Base-by-base conservation (phyloP, 2,113 vertebrate species). In the Brienomyrus longianalis region DNA sequence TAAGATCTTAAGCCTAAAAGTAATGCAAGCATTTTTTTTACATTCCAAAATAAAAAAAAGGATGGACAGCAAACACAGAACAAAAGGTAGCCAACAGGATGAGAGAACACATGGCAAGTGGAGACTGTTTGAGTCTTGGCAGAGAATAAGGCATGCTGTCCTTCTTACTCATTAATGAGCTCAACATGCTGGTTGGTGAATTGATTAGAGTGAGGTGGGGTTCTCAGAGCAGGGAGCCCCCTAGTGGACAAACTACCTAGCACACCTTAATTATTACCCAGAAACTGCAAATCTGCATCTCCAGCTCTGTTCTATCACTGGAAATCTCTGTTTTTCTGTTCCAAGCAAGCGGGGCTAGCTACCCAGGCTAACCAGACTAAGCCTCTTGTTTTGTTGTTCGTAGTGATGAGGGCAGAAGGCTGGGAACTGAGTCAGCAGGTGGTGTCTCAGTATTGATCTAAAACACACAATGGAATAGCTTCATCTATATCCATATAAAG, bases 171-270 rank as follows among this genome's bases (percentile, higher is more conserved):
- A 95, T 95, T 97, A 98, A 98, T 97, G 97, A 97, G 96, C 95
- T 92, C 91, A 92, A 94, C 95, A 95, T 95, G 94, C 93, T 95
- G 95, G 93, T 92, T 93, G 92, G 94, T 94, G 96, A 96, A 95
- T 94, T 97, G 96, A 97, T 97, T 96, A 97, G 96, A 97, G 95
- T 98, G 97, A 98, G 97, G 97, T 97, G 97, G 96, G 94, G 93
- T 93, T 92, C 95, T 95, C 95, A 95, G 89, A 96, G 95, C 95
- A 94, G 92, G 91, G 93, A 94, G 93, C 95, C 96, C 95, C 97
- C 97, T 93, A 95, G 95, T 93, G 96, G 95, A 97, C 93, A 92
- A 90, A 94, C 94, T 95, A 96, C 96, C 96, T 93, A 96, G 98
- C 97, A 97, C 97, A 80, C 97, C 97, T 97, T 98, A 97, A 97